Evolutionary conservation across 2,888 invertebrate genomes (phyloP).

Genomic region (Lordiphosa andalusiaca): DNA sequence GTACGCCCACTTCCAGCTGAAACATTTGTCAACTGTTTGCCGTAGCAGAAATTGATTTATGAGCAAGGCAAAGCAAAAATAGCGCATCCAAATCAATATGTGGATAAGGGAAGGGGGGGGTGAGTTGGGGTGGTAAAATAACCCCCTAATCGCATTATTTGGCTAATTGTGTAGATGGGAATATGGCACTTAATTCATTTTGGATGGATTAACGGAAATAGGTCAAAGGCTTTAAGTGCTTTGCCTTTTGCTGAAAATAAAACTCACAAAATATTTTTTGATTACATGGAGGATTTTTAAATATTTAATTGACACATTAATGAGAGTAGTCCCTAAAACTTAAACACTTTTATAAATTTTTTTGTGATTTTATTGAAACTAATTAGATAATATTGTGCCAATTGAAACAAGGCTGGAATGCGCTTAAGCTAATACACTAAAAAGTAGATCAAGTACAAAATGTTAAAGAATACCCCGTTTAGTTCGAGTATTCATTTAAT

Average conservation of each 20-base stretch:
- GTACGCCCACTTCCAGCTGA: neutral
- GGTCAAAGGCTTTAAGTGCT: conserved; percentile 26
- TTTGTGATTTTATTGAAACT: too few species aligned
- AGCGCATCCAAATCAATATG: conserved; percentile 43
- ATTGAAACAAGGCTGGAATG: too few species aligned
- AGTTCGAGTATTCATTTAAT: too few species aligned
- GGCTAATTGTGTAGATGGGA: conserved; percentile 27
- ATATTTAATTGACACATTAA: too few species aligned
- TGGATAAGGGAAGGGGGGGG: conserved; percentile 17
- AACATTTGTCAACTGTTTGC: conserved; percentile 50
- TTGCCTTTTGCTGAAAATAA: neutral
- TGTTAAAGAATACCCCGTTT: too few species aligned
- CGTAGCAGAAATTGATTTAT: conserved; percentile 54
- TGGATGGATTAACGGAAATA: conserved; percentile 36
- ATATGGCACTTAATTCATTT: conserved; percentile 3
- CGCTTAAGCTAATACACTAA: too few species aligned
- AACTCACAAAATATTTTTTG: too few species aligned
- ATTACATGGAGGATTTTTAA: too few species aligned
- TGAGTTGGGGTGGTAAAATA: neutral
- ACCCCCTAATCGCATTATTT: conserved; percentile 46
- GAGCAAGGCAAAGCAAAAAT: conserved; percentile 32
- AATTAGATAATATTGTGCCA: too few species aligned
- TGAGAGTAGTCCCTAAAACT: too few species aligned
- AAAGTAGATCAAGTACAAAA: too few species aligned
- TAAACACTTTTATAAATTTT: too few species aligned